Evolutionary conservation across 1,140 invertebrate genomes (phyloP).

Genomic region (Elymnias hypermnestra): DNA sequence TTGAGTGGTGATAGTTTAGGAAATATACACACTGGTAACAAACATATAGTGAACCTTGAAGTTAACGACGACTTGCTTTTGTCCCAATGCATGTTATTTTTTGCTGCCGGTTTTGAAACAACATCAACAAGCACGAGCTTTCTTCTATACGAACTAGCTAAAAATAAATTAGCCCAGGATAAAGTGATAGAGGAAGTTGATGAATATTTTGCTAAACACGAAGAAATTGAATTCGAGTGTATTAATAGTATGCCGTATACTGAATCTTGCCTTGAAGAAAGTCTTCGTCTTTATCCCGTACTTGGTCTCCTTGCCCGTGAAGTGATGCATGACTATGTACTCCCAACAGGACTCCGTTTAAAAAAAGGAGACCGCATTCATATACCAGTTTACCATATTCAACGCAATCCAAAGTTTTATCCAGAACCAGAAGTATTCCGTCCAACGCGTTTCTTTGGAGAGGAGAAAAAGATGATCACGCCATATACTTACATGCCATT

Average conservation of each 20-base stretch:
- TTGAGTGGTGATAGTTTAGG: constrained; percentile 20
- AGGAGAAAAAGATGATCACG: constrained; percentile 22
- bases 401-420: constrained; percentile 22
- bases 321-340: constrained; percentile 21
- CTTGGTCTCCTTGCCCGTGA: constrained; percentile 25
- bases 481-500: constrained; percentile 23
- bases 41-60: constrained; percentile 8
- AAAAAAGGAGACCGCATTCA: constrained; percentile 27
- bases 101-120: constrained; percentile 31
- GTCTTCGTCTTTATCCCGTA: constrained; percentile 25
- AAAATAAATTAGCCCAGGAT: constrained; percentile 18
- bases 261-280: constrained; percentile 24
- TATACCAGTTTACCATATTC: constrained; percentile 26
- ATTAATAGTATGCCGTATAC: constrained; percentile 21
- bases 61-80: constrained; percentile 23
- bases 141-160: constrained; percentile 27
- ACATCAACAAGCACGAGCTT: constrained; percentile 21
- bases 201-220: no score
- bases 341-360: constrained; percentile 24
- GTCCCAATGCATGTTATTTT: constrained; percentile 25
- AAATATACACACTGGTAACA: constrained; percentile 11
- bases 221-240: constrained; percentile 23
- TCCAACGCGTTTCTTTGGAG: constrained; percentile 27
- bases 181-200: constrained; percentile 26
- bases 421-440: no score